Conservation (phyloP, 2,113 vertebrate genomes). For the Xiphophorus maculatus region DNA sequence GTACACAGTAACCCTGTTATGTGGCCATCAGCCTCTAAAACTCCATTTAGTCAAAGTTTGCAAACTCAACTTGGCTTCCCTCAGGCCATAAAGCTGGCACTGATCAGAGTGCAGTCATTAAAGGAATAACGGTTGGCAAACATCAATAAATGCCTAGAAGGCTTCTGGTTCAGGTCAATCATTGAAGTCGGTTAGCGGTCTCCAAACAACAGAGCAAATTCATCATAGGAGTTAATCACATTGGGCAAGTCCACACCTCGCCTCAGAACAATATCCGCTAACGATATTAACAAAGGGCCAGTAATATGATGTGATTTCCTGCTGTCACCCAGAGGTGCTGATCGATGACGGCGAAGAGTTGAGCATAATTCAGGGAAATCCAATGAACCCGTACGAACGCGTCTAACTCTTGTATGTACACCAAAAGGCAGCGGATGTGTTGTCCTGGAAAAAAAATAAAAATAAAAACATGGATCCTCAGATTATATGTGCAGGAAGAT, state of each 20-base stretch:
- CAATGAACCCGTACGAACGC: slow-evolving; percentile 39
- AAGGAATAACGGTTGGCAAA: slow-evolving; percentile 63
- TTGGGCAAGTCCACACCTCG: slow-evolving; percentile 66
- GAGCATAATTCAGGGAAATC: slow-evolving; percentile 61
- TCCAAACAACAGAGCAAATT: slow-evolving; percentile 80
- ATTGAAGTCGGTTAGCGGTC: slow-evolving; percentile 73
- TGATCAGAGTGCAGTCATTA: slow-evolving; percentile 69
- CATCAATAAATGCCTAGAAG: slow-evolving; percentile 76
- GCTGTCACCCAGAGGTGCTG: slow-evolving; percentile 66
- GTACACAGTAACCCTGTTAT: slow-evolving; percentile 18
- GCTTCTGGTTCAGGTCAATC: slow-evolving; percentile 73
- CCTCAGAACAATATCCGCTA: slow-evolving; percentile 80
- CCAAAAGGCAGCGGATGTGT: not conserved
- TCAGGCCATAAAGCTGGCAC: slow-evolving; percentile 57
- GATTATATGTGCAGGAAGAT: not conserved
- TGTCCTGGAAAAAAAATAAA: not conserved
- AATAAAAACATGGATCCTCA: not conserved
- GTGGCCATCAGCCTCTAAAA: slow-evolving; percentile 37
- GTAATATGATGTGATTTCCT: slow-evolving; percentile 78
- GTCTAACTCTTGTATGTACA: slow-evolving; percentile 8
- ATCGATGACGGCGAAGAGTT: slow-evolving; percentile 67
- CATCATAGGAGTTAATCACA: slow-evolving; percentile 78
- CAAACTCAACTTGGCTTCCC: slow-evolving; percentile 57
- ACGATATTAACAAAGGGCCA: slow-evolving; percentile 70
- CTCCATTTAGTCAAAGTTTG: slow-evolving; percentile 58